Conservation (phyloP, 2,888 invertebrate species). For the Hypsopygia costalis region DNA sequence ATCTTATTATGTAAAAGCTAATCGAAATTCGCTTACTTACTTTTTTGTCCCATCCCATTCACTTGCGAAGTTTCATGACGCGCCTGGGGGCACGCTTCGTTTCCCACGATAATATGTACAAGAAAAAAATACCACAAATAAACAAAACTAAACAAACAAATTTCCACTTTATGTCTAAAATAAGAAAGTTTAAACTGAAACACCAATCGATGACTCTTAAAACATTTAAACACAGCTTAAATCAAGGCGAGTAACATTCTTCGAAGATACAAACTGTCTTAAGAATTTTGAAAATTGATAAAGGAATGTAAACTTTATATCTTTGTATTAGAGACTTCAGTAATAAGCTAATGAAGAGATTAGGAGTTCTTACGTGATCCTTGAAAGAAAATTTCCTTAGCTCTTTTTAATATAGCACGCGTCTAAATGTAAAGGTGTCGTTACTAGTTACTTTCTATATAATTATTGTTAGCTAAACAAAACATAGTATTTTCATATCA, state of each 20-base stretch:
- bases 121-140: slow-evolving; percentile 25
- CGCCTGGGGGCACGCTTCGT: slow-evolving; percentile 82
- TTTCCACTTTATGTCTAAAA: slow-evolving; percentile 8
- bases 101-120: slow-evolving; percentile 73
- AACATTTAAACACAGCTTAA: slow-evolving; percentile 19
- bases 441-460: slow-evolving; percentile 1
- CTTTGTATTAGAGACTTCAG: slow-evolving; percentile 26
- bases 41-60: slow-evolving; percentile 52
- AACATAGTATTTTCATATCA: too few relatives aligned
- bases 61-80: slow-evolving; percentile 66
- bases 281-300: slow-evolving; percentile 29
- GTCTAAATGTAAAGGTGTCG: slow-evolving; percentile 28
- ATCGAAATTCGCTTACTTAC: slow-evolving; percentile 45
- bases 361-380: slow-evolving; percentile 42
- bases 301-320: slow-evolving; percentile 30
- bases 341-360: slow-evolving; percentile 46
- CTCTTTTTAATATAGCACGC: slow-evolving; percentile 50
- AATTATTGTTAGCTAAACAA: too few relatives aligned
- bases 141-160: slow-evolving; percentile 9
- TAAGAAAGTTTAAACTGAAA: slow-evolving; percentile 11
- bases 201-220: slow-evolving; percentile 6
- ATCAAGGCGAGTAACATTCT: slow-evolving; percentile 29
- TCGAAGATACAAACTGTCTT: slow-evolving; percentile 41
- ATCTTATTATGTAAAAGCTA: slow-evolving; percentile 33
- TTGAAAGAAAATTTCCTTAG: slow-evolving; percentile 42